Base-by-base conservation (phyloP, 2,113 vertebrate species). In the Oncorhynchus keta region DNA sequence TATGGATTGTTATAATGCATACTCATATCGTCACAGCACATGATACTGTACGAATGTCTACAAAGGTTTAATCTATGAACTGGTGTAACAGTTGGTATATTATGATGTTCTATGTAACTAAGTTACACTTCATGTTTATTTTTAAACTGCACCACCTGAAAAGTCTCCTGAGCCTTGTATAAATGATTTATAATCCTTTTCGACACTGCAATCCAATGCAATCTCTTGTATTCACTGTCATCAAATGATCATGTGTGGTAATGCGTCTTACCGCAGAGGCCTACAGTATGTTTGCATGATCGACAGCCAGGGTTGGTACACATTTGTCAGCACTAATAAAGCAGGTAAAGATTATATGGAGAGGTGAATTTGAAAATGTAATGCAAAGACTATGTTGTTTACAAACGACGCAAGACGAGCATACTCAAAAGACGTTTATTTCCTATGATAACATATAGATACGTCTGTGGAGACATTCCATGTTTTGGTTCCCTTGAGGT, bases 351-450 rank as follows among this genome's bases (percentile, higher is more conserved):
- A 66, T 66, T 30, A 30, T 5, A 66, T 65, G 18, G 8, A 57
- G 13, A 20, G 18, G 18, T 57, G 55, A 5, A 57, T 5, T 18
- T 57, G 55, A 45, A 45, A 45, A 45, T 45, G 11, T 11, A 45
- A 11, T 45, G 3, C 2, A 11, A 45, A 11, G 11, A 11, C 2
- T 11, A 3, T 45, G 2, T 45, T 12, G 39, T 11, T 45, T 45
- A 88, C 61, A 89, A 76, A 88, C 69, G 76, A 89, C 85, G 80
- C 71, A 71, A 83, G 26, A 81, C 88, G 78, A 24, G 70, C 68
- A 73, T 91, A 92, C 83, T 86, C 87, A 91, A 94, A 92, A 92
- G 84, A 83, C 70, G 75, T 93, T 94, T 94, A 93, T 93, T 93
- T 90, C 72, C 80, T 89, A 85, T 86, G 75, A 86, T 83, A 91